Percentiles rank a stretch among this genome's conserved stretches.
These are phyloP conservation scores for Euborellia annulipes DNA, from an alignment of 1,140 invertebrate species.

Conservation along the genomic window DNA sequence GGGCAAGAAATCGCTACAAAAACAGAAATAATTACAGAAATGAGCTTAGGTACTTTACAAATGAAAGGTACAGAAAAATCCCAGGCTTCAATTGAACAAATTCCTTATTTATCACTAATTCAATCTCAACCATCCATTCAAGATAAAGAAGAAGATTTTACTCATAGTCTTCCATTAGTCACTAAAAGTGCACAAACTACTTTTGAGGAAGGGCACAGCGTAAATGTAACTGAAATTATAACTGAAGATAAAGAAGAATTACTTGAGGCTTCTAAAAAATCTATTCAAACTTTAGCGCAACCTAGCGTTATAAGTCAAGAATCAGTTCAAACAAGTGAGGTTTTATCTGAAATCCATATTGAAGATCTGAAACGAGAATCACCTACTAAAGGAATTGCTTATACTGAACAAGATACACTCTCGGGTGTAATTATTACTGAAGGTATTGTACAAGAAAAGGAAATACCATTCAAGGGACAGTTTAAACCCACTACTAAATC, in stretches of 20 bases:
- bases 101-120: conserved; percentile 32
- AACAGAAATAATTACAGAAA: conserved; percentile 27
- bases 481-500: conserved; percentile 19
- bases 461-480: conserved; percentile 20
- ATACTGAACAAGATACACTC: conserved; percentile 11
- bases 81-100: conserved; percentile 27
- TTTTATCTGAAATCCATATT: conserved; percentile 10
- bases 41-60: conserved; percentile 22
- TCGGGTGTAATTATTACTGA: conserved; percentile 30
- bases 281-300: conserved; percentile 22
- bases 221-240: conserved; percentile 29
- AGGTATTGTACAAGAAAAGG: conserved; percentile 16
- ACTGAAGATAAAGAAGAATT: conserved; percentile 32
- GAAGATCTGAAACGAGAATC: not conserved
- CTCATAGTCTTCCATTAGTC: conserved; percentile 16
- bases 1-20: conserved; percentile 29
- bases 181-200: conserved; percentile 25
- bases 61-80: conserved; percentile 16
- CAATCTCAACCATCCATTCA: conserved; percentile 30
- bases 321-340: conserved; percentile 10
- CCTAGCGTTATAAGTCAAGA: conserved; percentile 13
- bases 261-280: conserved; percentile 22
- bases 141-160: conserved; percentile 33
- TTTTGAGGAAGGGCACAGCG: conserved; percentile 27
- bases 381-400: conserved; percentile 11